Conservation (phyloP, 64 coral and sea anemone species). For the Montipora cactus region DNA sequence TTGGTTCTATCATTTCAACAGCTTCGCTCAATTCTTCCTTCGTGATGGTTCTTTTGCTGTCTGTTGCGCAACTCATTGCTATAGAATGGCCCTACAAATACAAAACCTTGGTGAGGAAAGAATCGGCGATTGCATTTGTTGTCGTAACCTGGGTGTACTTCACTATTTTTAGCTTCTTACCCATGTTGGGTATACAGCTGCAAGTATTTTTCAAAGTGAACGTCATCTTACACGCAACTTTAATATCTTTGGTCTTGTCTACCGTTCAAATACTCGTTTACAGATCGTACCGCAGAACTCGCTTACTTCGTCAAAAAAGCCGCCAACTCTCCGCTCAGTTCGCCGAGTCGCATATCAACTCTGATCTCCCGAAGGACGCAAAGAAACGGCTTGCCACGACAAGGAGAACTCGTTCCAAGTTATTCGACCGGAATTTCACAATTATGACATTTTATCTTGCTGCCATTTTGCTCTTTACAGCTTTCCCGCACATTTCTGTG, state of each 20-base stretch:
- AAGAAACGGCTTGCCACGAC: neutral
- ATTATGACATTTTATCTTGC: slow-evolving; percentile 72
- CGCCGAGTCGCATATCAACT: neutral
- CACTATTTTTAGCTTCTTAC: slow-evolving; percentile 61
- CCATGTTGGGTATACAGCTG: slow-evolving; percentile 34
- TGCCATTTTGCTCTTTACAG: slow-evolving; percentile 71
- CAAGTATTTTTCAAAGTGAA: slow-evolving; percentile 72
- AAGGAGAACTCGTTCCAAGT: neutral
- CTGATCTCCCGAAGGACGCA: neutral
- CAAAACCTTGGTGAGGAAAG: slow-evolving; percentile 59
- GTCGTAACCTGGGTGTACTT: slow-evolving; percentile 75
- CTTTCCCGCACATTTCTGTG: slow-evolving; percentile 70
- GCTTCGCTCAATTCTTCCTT: slow-evolving; percentile 76
- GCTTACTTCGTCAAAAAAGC: slow-evolving; percentile 2
- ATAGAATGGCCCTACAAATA: slow-evolving; percentile 72
- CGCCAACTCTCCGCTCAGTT: neutral
- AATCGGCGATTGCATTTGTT: slow-evolving; percentile 50
- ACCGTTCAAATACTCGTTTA: slow-evolving; percentile 71
- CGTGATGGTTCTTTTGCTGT: slow-evolving; percentile 73
- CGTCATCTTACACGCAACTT: slow-evolving; percentile 66
- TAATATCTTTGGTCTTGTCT: slow-evolving; percentile 62
- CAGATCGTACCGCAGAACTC: slow-evolving; percentile 51
- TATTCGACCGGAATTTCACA: slow-evolving; percentile 61
- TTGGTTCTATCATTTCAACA: slow-evolving; percentile 65
- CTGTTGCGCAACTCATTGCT: slow-evolving; percentile 80